Base-by-base conservation (phyloP, 1,140 invertebrate genomes). In the Euwallacea fornicatus region DNA sequence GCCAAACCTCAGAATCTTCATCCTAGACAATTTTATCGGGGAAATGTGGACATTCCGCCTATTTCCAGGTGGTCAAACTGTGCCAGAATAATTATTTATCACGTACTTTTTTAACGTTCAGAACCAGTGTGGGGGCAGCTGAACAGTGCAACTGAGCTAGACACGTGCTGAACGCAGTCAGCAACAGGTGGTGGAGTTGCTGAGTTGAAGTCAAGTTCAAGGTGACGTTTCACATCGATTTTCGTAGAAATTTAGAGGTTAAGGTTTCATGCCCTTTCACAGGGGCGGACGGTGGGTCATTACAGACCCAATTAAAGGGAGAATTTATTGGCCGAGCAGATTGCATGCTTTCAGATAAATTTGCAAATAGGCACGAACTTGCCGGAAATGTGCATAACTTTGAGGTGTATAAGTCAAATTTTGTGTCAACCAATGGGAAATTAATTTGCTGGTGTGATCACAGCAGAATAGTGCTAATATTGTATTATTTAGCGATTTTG, bases 181-280 rank as follows among this genome's bases (percentile, higher is more conserved):
- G 68, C 75, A 73, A 76, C 73, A 71, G 66, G 75, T 73, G 42
- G 61, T n/a, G 16, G 56, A 15, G 53, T 43, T 46, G 53, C 54
- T 16, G n/a, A 56, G 54, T 56, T 56, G 11, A 50, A n/a, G 13
- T 76, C 76, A 77, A 77, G 76, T 77, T 77, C 76, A 77, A 77
- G 75, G 76, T 77, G 73, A 75, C 66, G 33, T 13, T 55, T 13
- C 59, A 59, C 68, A 76, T 74, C 76, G 75, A 73, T 76, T 74
- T 46, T 43, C 58, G 41, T n/a, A 21, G 15, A 55, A 42, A 43
- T 73, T 66, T 62, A 63, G 72, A 67, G 65, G 65, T 59, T 67
- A 67, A 67, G 65, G 65, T 59, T 59, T 59, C 42, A 66, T 11
- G 50, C n/a, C 33, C 41, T 66, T 54, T 7, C 13, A 16, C 54